Evolutionary conservation across 2,113 vertebrate species (phyloP).

Genomic region (Megaceryle torquata): DNA sequence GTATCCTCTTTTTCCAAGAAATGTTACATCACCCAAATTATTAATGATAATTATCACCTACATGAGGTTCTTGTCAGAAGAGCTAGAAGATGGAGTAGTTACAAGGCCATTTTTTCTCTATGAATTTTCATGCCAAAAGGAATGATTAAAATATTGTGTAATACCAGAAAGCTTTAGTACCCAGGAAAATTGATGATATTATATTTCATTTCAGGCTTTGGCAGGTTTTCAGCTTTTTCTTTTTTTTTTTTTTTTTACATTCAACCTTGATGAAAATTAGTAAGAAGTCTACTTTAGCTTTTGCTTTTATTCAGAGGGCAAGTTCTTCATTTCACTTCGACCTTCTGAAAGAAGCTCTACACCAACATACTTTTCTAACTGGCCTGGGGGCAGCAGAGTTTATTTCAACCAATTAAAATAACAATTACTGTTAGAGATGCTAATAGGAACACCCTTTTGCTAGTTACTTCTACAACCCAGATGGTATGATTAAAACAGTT

Average conservation of each 20-base stretch:
- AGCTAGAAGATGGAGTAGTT: not conserved
- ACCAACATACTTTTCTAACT: not conserved
- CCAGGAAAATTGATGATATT: not conserved
- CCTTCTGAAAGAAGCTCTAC: constrained; percentile 10
- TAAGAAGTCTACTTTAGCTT: not conserved
- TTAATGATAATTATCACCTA: not conserved
- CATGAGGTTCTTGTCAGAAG: not conserved
- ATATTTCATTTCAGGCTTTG: not conserved
- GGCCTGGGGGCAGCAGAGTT: constrained; percentile 39
- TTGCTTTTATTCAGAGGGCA: not conserved
- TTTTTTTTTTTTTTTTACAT: too few species aligned
- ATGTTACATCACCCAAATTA: not conserved
- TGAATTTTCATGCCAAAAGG: not conserved
- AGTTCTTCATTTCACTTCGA: not conserved
- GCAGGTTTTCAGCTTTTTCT: not conserved
- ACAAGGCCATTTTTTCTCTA: not conserved
- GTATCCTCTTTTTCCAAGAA: not conserved
- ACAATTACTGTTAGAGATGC: constrained; percentile 46
- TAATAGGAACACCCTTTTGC: constrained; percentile 16
- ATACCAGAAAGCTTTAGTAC: not conserved
- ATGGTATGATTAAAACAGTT: constrained; percentile 40
- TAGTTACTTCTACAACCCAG: not conserved
- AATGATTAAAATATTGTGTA: not conserved
- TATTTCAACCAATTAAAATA: constrained; percentile 72
- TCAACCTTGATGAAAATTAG: not conserved